Conservation (phyloP, 2,888 invertebrate genomes). For the Macaria notata region DNA sequence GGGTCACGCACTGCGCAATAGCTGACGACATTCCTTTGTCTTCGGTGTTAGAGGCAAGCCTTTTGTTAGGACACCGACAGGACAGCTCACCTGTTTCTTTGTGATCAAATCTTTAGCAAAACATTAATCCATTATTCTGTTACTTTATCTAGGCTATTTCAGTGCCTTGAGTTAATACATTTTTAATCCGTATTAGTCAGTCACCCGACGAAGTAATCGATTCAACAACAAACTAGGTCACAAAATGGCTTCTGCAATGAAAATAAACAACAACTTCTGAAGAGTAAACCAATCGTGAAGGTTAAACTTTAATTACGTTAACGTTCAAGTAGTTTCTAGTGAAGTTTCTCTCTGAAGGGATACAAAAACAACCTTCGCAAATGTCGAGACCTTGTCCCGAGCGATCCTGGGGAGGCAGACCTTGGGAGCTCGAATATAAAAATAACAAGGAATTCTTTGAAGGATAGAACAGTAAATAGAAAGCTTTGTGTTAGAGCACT, state of each 20-base stretch:
- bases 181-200: no score
- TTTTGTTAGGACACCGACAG: neutral
- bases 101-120: no score
- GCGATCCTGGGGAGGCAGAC: conserved; percentile 37
- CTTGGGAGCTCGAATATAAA: conserved; percentile 37
- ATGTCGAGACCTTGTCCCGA: conserved; percentile 47
- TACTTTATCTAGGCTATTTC: no score
- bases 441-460: conserved; percentile 25
- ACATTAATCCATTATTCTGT: no score
- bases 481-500: conserved; percentile 13
- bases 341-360: conserved; percentile 37
- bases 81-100: neutral
- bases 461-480: conserved; percentile 20
- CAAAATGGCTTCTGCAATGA: no score
- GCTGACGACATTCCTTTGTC: conserved; percentile 47
- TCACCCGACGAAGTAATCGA: no score
- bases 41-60: conserved; percentile 32
- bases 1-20: conserved; percentile 44
- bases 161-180: no score
- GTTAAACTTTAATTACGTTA: neutral
- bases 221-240: no score
- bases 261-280: no score
- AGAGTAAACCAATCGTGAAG: no score
- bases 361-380: conserved; percentile 41
- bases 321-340: conserved; percentile 1